These are phyloP conservation scores for Synergus laeviventris DNA, from an alignment of 2,888 invertebrate species.

Conservation along the genomic window DNA sequence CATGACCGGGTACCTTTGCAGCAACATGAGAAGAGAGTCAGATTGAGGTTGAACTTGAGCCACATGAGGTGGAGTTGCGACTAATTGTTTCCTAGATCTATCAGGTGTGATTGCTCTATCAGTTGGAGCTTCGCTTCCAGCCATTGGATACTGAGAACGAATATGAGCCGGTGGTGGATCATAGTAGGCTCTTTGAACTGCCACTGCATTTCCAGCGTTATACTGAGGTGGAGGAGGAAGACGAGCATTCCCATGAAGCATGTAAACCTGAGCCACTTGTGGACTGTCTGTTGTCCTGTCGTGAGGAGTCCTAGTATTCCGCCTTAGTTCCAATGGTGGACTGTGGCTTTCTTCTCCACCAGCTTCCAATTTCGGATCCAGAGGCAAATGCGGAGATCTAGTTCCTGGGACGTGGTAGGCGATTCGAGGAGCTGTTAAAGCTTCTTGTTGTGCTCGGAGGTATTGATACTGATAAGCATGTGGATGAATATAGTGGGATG, in stretches of 20 bases:
- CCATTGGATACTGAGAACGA: conserved; percentile 72
- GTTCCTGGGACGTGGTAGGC: conserved; percentile 72
- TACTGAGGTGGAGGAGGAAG: conserved; percentile 68
- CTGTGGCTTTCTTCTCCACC: conserved; percentile 81
- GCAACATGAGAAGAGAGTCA: conserved; percentile 87
- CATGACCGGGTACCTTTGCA: conserved; percentile 96
- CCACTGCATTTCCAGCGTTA: conserved; percentile 63
- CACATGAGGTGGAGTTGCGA: conserved; percentile 79
- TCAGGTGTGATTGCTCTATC: conserved; percentile 78
- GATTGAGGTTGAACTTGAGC: conserved; percentile 89
- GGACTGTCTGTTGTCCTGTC: conserved; percentile 84
- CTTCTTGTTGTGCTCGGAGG: conserved; percentile 78
- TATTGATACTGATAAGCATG: conserved; percentile 79
- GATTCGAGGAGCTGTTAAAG: conserved; percentile 70
- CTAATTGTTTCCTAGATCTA: conserved; percentile 77
- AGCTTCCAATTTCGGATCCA: conserved; percentile 80
- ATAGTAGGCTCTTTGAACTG: conserved; percentile 77
- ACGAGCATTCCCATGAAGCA: conserved; percentile 75
- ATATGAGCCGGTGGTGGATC: conserved; percentile 83
- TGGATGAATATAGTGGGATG: conserved; percentile 79
- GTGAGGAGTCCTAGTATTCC: conserved; percentile 76
- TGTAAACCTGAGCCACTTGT: conserved; percentile 83
- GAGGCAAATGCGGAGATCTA: conserved; percentile 74
- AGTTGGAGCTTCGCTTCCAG: conserved; percentile 71
- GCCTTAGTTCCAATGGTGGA: conserved; percentile 85